Evolutionary conservation across 2,113 vertebrate genomes (phyloP).

Genomic region (Nothoprocta pentlandii): DNA sequence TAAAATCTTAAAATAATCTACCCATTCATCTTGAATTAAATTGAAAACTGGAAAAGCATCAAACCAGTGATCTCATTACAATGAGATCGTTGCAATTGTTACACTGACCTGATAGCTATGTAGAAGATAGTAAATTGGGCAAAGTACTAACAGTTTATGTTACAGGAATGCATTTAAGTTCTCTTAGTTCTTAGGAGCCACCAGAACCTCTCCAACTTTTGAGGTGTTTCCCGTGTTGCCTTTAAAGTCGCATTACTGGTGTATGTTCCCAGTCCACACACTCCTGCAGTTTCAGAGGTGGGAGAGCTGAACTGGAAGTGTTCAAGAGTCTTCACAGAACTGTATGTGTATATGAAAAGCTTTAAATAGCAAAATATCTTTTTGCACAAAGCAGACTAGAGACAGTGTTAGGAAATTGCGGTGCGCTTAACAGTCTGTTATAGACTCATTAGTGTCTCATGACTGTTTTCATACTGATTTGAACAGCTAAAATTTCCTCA

Average conservation of each 20-base stretch:
- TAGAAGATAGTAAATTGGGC: conserved; percentile 43
- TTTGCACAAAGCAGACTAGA: neutral
- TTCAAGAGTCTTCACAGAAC: neutral
- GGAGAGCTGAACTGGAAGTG: neutral
- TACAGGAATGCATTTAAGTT: conserved; percentile 71
- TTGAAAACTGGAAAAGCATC: conserved; percentile 27
- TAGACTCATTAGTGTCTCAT: neutral
- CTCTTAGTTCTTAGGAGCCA: neutral
- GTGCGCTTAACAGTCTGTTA: neutral
- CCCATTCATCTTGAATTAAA: conserved; percentile 18
- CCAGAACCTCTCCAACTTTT: neutral
- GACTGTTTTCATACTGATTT: conserved; percentile 5
- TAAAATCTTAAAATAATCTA: conserved; percentile 17
- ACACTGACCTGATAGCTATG: conserved; percentile 29
- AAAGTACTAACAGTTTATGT: conserved; percentile 22
- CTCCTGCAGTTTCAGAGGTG: neutral
- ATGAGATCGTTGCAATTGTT: neutral
- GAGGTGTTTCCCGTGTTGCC: conserved; percentile 36
- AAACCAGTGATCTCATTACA: conserved; percentile 43
- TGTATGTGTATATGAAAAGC: neutral
- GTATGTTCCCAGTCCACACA: neutral
- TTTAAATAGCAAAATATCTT: neutral
- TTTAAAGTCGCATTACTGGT: neutral
- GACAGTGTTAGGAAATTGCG: neutral
- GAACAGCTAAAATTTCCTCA: conserved; percentile 12